Evolutionary conservation across 2,113 vertebrate genomes (phyloP), one percentile per base, ranked within the genome.

Genomic region (Galbula dea): DNA sequence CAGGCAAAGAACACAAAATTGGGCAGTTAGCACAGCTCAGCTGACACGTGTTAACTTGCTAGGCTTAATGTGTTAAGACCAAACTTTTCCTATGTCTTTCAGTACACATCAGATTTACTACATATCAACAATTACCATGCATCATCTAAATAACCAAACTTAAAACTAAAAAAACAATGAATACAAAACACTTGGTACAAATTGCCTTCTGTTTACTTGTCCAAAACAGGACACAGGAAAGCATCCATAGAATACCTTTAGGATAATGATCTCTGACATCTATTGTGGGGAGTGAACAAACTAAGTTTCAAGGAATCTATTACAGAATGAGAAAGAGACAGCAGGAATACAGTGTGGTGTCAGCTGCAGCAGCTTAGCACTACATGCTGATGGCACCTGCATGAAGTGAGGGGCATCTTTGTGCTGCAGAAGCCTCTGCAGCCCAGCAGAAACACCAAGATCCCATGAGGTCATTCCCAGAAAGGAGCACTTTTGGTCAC

Each of bases 1-100:
- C 66, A 86, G 95, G 94, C 91, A 94, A 96, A 83, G 91, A 96
- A 92, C 83, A 91, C 67, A 88, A 94, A 94, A 96, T 94, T 92
- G 93, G 85, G 82, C 83, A 91, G 90, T 95, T 94, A 95, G 63
- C 85, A 45, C 67, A 88, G 90, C 80, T 91, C 90, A 74, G 24
- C 85, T 86, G 88, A 91, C 95, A 94, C 22, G 72, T 86, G 85
- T 83, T 86, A 74, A 93, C 95, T 93, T 96, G 96, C 88, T 83
- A 52, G 66, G 61, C 81, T 93, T 77, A 55, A 59, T 45, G 54
- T 27, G 37, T n/a, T 54, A 71, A 96, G 63, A 93, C 75, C 75
- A 86, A 91, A 89, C 9, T 1, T 59, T 80, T 91, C 49, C 62
- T 87, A 2, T 45, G 58, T 61, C 18, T 93, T 46, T 22, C 15